Evolutionary conservation across 2,797 vertebrate species (phyloP).

Genomic region (Mallotus villosus): DNA sequence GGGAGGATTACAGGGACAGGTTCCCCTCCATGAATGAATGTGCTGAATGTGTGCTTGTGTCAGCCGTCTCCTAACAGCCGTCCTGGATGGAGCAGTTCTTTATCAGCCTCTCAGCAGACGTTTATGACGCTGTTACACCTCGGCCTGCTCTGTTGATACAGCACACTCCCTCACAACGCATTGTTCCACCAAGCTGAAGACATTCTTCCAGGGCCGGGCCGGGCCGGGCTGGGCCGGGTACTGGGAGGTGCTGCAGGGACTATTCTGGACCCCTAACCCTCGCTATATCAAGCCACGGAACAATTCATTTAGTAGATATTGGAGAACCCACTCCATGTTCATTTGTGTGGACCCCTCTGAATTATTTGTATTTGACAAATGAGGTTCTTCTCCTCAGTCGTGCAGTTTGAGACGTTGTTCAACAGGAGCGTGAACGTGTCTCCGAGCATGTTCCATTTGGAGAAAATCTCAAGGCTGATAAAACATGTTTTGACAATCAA

Average conservation of each 20-base stretch:
- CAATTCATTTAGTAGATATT: conserved; percentile 18
- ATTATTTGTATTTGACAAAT: background rate
- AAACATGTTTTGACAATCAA: background rate
- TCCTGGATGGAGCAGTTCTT: conserved; percentile 62
- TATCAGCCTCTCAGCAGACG: conserved; percentile 71
- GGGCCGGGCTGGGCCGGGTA: conserved; percentile 34
- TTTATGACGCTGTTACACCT: conserved; percentile 62
- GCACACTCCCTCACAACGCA: conserved; percentile 60
- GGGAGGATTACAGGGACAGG: conserved; percentile 43
- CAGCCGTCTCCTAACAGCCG: conserved; percentile 61
- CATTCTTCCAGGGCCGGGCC: conserved; percentile 51
- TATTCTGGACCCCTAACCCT: conserved; percentile 39
- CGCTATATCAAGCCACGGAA: conserved; percentile 40
- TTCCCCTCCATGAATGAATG: conserved; percentile 51
- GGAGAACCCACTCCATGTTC: background rate
- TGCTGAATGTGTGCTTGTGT: conserved; percentile 62
- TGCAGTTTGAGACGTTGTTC: background rate
- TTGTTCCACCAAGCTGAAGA: conserved; percentile 59
- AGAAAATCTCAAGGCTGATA: background rate
- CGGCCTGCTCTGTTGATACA: conserved; percentile 62
- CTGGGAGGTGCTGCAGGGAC: conserved; percentile 43
- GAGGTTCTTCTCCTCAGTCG: background rate
- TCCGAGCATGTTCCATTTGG: background rate
- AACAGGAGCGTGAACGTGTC: background rate
- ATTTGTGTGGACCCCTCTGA: background rate